Base-by-base conservation (phyloP, 2,888 invertebrate species). In the Pilophorus perplexus region DNA sequence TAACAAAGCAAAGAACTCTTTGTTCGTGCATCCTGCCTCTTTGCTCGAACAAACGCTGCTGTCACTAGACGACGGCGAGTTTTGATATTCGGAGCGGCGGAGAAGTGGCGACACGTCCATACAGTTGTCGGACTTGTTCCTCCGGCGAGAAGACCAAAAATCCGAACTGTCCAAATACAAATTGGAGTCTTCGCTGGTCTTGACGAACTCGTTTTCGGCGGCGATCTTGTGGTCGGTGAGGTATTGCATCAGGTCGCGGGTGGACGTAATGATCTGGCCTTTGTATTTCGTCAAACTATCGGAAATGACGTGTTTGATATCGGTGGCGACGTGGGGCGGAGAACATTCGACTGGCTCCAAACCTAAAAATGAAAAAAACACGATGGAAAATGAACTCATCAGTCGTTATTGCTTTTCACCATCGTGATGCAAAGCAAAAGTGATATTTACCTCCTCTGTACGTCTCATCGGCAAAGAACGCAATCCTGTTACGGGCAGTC, bases 1-100 rank as follows among this genome's bases (percentile, higher is more conserved):
- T 65, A 83, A 79, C 72, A 79, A 79, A 23, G 73, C 73, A 16
- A 78, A 77, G 59, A 80, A 79, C 16, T 76, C 74, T 22, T 78
- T 77, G 57, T 77, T 76, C 3, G 79, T 78, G n/a, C 78, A 78
- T 65, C 74, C 77, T 16, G 27, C 44, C 6, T 68, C 67, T 14
- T 57, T 37, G 38, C 25, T 68, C 1, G 48, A 46, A 23, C 55
- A 27, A 44, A 55, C n/a, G 38, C 57, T 54, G n/a, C 57, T 59
- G 14, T 68, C 67, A 27, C 65, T 64, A 22, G 67, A 65, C 25
- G 14, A 52, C 2, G 64, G 52, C 1, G 64, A 64, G 8, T 42
- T 27, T 12, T 64, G 64, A 22, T 64, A 64, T 40, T 64, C 64
- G 2, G 64, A 50, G n/a, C 64, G 12, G 5, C 64, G 23, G 1